Evolutionary conservation across 2,888 invertebrate genomes (phyloP), one percentile per base, ranked within the genome.

Genomic region (Scaptomyza reducta): DNA sequence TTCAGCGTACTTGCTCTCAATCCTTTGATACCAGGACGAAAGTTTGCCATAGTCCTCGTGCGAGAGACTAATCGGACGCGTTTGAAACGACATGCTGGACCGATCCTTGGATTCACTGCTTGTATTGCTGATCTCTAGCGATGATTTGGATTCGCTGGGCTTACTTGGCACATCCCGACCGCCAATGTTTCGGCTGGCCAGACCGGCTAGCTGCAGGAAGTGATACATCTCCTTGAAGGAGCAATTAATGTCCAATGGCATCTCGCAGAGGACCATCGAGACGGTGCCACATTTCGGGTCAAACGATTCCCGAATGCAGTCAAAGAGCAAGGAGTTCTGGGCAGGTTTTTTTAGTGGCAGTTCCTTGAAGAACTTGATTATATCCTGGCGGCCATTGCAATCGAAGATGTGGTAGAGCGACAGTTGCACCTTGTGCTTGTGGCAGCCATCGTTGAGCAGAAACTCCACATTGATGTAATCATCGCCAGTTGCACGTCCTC

Each of bases 391-490:
- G 6, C 54, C 42, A 41, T 77, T 61, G 60, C 86, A 54, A 6
- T 75, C 61, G 11, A 74, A 87, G 9, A 88, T 58, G 11, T 75
- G 58, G 11, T 87, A 84, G 11, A 89, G 14, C 1, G 84, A 54
- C 6, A 89, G 47, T 18, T 76, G 75, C 16, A 83, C 51, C 4
- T 50, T 58, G 13, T 72, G 61, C 10, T 50, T 50, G 0, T 59
- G 55, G 6, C 60, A 14, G 13, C 45, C 40, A 42, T 77, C 75
- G 3, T 51, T 38, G 10, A 76, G 74, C 0, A 68, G 40, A 51
- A 82, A 81, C 47, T 79, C 69, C n/a, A 89, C 40, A 45, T 89
- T 84, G 27, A 89, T 56, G 35, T 76, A 87, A 14, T 86, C 89
- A 46, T 89, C 89, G 3, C 89, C 89, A 1, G 63, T 64, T n/a